phyloP scores from a whole-genome alignment of 2,113 vertebrate species.

The Trogon melanurus region DNA sequence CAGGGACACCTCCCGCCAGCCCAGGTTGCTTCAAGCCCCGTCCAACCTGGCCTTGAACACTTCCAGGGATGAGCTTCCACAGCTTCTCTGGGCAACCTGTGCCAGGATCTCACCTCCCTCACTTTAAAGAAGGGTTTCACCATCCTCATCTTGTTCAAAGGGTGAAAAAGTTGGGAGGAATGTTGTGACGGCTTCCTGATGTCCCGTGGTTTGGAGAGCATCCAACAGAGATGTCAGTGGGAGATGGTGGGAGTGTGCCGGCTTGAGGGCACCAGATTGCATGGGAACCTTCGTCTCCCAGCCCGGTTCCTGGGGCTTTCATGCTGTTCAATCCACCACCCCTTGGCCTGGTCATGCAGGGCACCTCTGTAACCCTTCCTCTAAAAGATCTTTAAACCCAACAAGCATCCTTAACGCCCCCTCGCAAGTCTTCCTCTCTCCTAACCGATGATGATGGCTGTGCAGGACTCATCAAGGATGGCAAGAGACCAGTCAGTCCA shows the following conservation, averaged over 20 bases:
- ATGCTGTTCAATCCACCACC: not conserved
- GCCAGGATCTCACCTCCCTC: not conserved
- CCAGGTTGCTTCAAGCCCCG: no score
- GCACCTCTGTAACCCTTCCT: not conserved
- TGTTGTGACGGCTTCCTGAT: accelerated
- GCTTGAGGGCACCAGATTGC: not conserved
- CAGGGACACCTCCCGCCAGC: no score
- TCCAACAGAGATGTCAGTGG: not conserved
- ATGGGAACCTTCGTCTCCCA: not conserved
- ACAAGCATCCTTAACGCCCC: accelerated
- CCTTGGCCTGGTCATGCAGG: not conserved
- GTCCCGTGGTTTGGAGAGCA: not conserved
- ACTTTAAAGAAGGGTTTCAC: not conserved
- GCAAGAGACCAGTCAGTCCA: not conserved
- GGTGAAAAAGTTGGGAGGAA: not conserved
- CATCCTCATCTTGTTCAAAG: not conserved
- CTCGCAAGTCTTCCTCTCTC: not conserved
- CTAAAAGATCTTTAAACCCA: not conserved
- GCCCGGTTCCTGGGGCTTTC: accelerated
- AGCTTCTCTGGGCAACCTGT: no score
- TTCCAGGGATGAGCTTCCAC: no score
- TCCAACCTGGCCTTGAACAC: no score
- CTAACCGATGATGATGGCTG: accelerated
- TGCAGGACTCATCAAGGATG: not conserved
- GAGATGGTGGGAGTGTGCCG: not conserved